A percentile compares a stretch with the other conserved stretches of the same genome.
These are phyloP conservation scores for Metaphire vulgaris DNA, from an alignment of 1,140 invertebrate species.

Conservation along the genomic window DNA sequence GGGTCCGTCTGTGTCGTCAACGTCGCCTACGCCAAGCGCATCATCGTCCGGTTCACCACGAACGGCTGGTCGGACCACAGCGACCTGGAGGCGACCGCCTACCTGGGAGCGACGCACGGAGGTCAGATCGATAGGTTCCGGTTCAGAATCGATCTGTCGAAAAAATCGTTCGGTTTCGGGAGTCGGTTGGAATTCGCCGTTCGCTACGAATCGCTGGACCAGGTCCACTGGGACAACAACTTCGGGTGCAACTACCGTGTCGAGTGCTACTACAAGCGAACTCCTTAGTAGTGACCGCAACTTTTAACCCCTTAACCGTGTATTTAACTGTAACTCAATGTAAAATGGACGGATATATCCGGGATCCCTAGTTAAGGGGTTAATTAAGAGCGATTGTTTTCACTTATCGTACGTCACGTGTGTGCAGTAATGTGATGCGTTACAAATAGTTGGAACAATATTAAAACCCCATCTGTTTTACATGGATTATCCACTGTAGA, in stretches of 20 bases:
- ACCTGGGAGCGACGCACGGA: not conserved
- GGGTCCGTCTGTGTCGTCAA: not conserved
- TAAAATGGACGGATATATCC: too few relatives aligned
- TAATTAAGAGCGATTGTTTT: too few relatives aligned
- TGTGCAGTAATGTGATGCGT: too few relatives aligned
- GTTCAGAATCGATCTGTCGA: not conserved
- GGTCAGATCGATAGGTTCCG: not conserved
- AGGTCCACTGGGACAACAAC: not conserved
- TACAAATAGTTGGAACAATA: too few relatives aligned
- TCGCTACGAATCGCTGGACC: not conserved
- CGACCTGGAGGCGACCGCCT: not conserved
- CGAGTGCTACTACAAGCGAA: not conserved
- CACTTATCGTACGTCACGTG: too few relatives aligned
- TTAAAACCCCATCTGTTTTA: too few relatives aligned
- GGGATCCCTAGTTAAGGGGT: too few relatives aligned
- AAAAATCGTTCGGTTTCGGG: not conserved
- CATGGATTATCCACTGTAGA: too few relatives aligned
- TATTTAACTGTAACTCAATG: too few relatives aligned
- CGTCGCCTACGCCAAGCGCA: not conserved
- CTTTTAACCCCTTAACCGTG: too few relatives aligned
- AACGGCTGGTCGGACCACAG: not conserved
- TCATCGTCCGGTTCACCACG: not conserved
- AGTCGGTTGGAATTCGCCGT: not conserved
- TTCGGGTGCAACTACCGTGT: not conserved
- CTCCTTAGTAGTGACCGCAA: too few relatives aligned